Evolutionary conservation across 2,113 vertebrate species (phyloP).

Genomic region (Chionis minor): DNA sequence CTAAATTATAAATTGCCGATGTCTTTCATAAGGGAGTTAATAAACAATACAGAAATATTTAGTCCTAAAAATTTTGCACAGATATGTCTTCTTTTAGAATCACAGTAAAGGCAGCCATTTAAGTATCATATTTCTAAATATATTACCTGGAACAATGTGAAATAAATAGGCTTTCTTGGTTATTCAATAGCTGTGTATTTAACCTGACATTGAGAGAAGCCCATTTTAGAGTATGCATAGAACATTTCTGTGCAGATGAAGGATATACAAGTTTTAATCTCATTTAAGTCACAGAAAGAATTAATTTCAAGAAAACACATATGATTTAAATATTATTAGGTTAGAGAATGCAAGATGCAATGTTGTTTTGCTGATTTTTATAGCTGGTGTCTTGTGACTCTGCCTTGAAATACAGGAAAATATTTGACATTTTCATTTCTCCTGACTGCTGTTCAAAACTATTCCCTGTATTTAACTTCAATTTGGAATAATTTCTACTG

Average conservation of each 20-base stretch:
- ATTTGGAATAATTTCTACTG: background rate
- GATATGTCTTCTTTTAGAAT: background rate
- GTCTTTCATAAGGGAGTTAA: background rate
- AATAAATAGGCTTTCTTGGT: background rate
- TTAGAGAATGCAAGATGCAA: background rate
- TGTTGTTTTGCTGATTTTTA: background rate
- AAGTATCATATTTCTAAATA: background rate
- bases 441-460: background rate
- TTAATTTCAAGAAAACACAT: background rate
- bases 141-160: background rate
- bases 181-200: background rate
- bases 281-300: background rate
- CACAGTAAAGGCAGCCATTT: background rate
- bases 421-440: background rate
- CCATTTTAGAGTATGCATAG: background rate
- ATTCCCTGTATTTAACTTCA: background rate
- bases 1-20: accelerated
- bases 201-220: background rate
- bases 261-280: background rate
- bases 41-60: background rate
- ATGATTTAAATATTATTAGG: background rate
- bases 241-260: background rate
- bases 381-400: background rate
- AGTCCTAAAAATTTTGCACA: background rate
- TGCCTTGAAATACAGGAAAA: background rate